Evolutionary conservation across 2,797 vertebrate species (phyloP), one percentile per base, ranked within the genome.

Genomic region (Bradypodion pumilum): DNA sequence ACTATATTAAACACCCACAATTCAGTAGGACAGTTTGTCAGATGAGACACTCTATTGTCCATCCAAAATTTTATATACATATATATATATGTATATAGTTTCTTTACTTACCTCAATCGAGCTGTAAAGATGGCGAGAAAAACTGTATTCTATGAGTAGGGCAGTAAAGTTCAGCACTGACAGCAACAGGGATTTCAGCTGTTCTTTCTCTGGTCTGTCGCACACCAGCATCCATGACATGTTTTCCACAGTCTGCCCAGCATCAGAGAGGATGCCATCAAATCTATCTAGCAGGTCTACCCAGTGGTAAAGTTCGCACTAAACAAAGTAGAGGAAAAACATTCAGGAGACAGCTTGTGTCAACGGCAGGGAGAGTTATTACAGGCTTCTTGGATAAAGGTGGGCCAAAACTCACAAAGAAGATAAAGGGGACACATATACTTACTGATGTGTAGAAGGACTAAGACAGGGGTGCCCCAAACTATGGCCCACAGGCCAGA

Each of bases 251-350:
- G 98, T 98, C 92, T 98, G 98, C 74, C 98, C 98, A 23, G 98
- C 98, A 89, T 99, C 98, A 80, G 98, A 98, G 82, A 99, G 95
- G 93, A 99, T 98, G 81, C 98, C 98, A 96, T 99, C 98, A 52
- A 99, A 99, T 88, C 98, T 98, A 91, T 99, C 98, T 92, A 99
- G 95, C 49, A 99, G 95, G 93, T 99, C 98, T 92, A 99, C 98
- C 98, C 98, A 99, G 92, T 99, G 98, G 96, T 99, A 99, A 84
- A 99, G 96, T 95, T 99, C 98, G 87, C 98, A 99, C 98, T 99
- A 91, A 1, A 89, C 32, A 77, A 52, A 60, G 19, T 35, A 70
- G 19, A 77, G 69, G 16, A 60, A 49, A 35, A 40, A n/a, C 44
- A 84, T 16, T 74, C 84, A 72, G 37, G n/a, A 35, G 68, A 79